Evolutionary conservation across 92 coral and sea anemone species (phyloP).

Genomic region (Parazoanthus swiftii): DNA sequence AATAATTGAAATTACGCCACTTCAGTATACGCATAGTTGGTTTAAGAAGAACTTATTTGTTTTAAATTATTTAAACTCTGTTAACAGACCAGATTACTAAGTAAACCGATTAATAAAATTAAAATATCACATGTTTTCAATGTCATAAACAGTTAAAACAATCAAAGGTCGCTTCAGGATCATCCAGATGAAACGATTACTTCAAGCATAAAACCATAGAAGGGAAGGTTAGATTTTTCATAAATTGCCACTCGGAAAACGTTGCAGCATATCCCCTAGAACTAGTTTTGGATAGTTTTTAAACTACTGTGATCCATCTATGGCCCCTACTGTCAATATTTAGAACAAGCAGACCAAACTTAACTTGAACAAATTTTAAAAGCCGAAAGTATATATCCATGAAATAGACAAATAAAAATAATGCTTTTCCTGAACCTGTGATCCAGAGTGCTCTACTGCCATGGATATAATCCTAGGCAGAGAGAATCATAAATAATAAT

Average conservation of each 20-base stretch:
- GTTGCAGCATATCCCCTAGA: too few relatives aligned
- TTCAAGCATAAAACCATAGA: constrained; percentile 21
- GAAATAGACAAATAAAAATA: neutral
- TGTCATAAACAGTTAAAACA: constrained; percentile 2
- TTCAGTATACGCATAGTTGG: too few relatives aligned
- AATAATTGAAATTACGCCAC: too few relatives aligned
- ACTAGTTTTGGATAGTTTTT: too few relatives aligned
- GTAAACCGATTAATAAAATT: too few relatives aligned
- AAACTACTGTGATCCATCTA: constrained; percentile 11
- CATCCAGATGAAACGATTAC: constrained; percentile 22
- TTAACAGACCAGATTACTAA: too few relatives aligned
- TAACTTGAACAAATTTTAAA: constrained; percentile 22
- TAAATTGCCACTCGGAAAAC: too few relatives aligned
- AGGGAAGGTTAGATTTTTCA: constrained; percentile 15
- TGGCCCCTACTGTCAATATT: constrained; percentile 28
- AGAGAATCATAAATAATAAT: neutral
- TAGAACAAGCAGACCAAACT: constrained; percentile 29
- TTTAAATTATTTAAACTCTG: too few relatives aligned
- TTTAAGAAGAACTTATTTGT: too few relatives aligned
- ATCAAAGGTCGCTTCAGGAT: constrained; percentile 9
- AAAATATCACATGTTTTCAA: constrained; percentile 10
- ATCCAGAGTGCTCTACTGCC: constrained; percentile 26
- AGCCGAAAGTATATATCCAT: constrained; percentile 10
- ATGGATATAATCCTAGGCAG: constrained; percentile 17
- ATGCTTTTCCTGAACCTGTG: constrained; percentile 17